Evolutionary conservation across 2,888 invertebrate genomes (phyloP).

Genomic region (Melanophora roralis): DNA sequence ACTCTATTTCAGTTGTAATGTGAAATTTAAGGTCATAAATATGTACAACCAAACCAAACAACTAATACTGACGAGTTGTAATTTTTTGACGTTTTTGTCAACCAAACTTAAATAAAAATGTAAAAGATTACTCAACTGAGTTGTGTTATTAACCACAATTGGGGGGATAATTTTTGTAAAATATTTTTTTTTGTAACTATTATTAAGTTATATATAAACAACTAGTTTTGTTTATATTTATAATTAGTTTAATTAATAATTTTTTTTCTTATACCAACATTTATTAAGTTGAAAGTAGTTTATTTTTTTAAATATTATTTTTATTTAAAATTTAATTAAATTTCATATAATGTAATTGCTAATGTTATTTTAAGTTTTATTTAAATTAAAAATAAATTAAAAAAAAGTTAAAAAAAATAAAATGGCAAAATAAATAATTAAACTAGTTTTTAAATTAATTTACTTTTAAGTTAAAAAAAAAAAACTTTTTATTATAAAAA

Average conservation of each 20-base stretch:
- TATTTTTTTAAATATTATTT: slow-evolving; percentile 5
- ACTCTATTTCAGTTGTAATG: too few species aligned
- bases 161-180: slow-evolving; percentile 48
- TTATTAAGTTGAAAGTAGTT: too few species aligned
- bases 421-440: slow-evolving; percentile 45
- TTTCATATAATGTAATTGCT: slow-evolving; percentile 39
- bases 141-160: too few species aligned
- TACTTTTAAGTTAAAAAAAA: slow-evolving; percentile 50
- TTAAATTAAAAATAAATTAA: slow-evolving; percentile 23
- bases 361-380: slow-evolving; percentile 49
- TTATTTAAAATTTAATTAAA: slow-evolving; percentile 40
- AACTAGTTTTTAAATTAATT: slow-evolving; percentile 56
- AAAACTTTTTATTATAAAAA: slow-evolving; percentile 23
- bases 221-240: slow-evolving; percentile 59
- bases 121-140: too few species aligned
- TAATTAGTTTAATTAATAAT: slow-evolving; percentile 17
- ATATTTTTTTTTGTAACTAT: slow-evolving; percentile 37
- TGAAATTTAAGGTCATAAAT: too few species aligned
- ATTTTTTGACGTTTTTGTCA: too few species aligned
- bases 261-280: too few species aligned
- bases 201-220: slow-evolving; percentile 49
- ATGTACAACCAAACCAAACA: too few species aligned
- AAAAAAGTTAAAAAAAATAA: slow-evolving; percentile 9
- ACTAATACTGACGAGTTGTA: too few species aligned
- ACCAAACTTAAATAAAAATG: too few species aligned